Base-by-base conservation (phyloP, 1,140 invertebrate species). In the Anadara kagoshimensis region DNA sequence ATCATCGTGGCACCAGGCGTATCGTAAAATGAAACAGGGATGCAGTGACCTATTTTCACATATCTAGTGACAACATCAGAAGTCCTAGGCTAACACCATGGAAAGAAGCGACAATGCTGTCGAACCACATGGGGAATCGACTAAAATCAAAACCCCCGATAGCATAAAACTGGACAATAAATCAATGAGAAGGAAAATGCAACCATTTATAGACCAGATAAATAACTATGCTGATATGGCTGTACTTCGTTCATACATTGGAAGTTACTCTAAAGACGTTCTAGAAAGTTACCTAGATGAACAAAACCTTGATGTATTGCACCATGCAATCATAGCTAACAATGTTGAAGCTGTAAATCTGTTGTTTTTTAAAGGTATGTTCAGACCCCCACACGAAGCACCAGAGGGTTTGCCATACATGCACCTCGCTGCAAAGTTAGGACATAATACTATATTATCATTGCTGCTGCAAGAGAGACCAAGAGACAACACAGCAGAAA, bases 331-430 rank as follows among this genome's bases (percentile, higher is more conserved):
- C 12, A 73, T 86, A 49, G 54, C 81, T 0, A 81, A 82, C 56
- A 86, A 85, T 49, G 67, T 81, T 22, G 78, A 84, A 53, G 82
- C 78, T 0, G 73, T 82, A 0, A 78, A 76, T 8, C 53, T 76
- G 0, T 73, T 86, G 11, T 83, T 86, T 53, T 76, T 71, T 22
- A 66, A 76, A 14, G 85, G 85, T 49, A 64, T 74, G 11, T 86
- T 85, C 73, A 82, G 83, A 62, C 79, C 82, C 4, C 83, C 82
- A n/a, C 78, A 85, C 47, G 82, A 83, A 71, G 77, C 79, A 53
- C 45, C 29, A 36, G 29, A 54, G 41, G 53, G 64, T 8, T 63
- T 73, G 26, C 73, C 79, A 14, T 86, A 86, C 57, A 54, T 85
- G 18, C 85, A 86, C 57, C 54, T 86, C 5, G 79, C 82, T 12